These are phyloP conservation scores for Melipona beecheii DNA, from an alignment of 2,888 invertebrate species.

Conservation along the genomic window DNA sequence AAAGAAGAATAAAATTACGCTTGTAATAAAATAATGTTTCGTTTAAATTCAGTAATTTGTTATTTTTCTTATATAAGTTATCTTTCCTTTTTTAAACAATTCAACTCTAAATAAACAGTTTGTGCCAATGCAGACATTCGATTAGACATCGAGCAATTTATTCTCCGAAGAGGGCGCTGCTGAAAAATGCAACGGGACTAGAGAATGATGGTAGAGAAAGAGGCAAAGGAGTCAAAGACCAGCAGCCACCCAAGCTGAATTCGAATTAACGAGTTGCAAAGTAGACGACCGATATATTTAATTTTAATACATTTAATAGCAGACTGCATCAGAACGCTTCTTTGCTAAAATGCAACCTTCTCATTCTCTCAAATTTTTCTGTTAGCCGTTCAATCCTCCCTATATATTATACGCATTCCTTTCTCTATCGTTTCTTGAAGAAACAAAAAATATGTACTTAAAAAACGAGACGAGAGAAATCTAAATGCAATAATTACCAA, in stretches of 20 bases:
- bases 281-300: slow-evolving; percentile 67
- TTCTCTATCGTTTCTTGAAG: neutral
- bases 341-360: slow-evolving; percentile 67
- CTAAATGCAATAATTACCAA: slow-evolving; percentile 12
- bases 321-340: slow-evolving; percentile 67
- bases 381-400: slow-evolving; percentile 13
- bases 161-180: slow-evolving; percentile 7
- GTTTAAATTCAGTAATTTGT: neutral
- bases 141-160: slow-evolving; percentile 32
- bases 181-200: slow-evolving; percentile 36
- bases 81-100: neutral
- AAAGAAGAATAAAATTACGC: neutral
- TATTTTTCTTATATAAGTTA: neutral
- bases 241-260: slow-evolving; percentile 41
- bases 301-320: slow-evolving; percentile 11
- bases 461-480: neutral
- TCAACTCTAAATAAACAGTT: slow-evolving; percentile 10
- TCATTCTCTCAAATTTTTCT: slow-evolving; percentile 56
- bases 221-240: slow-evolving; percentile 55
- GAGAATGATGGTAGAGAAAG: slow-evolving; percentile 17
- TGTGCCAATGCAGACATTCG: slow-evolving; percentile 19
- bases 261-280: slow-evolving; percentile 59
- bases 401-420: neutral
- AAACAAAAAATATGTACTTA: neutral
- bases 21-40: neutral